phyloP scores from a whole-genome alignment of 2,888 invertebrate genomes.

The Lapara coniferarum region DNA sequence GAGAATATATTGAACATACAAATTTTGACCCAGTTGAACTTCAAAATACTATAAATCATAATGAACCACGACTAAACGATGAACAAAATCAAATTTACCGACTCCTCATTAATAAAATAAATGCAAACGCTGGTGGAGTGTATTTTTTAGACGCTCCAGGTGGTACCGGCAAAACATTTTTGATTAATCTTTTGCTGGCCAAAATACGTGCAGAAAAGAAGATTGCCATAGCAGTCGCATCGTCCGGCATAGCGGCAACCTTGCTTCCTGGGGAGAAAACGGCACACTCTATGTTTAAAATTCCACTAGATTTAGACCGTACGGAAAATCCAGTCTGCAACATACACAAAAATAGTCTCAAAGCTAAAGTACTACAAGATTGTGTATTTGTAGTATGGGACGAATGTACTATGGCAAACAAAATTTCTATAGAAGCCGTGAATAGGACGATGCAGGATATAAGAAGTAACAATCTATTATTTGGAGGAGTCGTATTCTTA shows the following conservation, averaged over 20 bases:
- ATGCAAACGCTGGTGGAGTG: slow-evolving; percentile 31
- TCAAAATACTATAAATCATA: too few species aligned
- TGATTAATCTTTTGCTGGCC: slow-evolving; percentile 22
- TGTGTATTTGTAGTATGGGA: too few species aligned
- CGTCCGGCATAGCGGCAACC: slow-evolving; percentile 28
- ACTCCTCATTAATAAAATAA: too few species aligned
- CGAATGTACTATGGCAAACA: too few species aligned
- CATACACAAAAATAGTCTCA: slow-evolving; percentile 17
- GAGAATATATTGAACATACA: too few species aligned
- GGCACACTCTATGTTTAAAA: slow-evolving; percentile 26
- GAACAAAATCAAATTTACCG: too few species aligned
- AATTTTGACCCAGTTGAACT: too few species aligned
- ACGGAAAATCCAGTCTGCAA: slow-evolving; percentile 18
- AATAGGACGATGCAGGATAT: too few species aligned
- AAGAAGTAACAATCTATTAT: too few species aligned
- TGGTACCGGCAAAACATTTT: slow-evolving; percentile 31
- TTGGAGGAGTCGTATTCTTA: too few species aligned
- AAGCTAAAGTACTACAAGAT: neutral
- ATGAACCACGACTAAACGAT: too few species aligned
- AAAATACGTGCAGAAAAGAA: slow-evolving; percentile 12
- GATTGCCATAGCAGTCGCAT: slow-evolving; percentile 24
- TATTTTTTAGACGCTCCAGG: slow-evolving; percentile 33
- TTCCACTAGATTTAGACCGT: slow-evolving; percentile 18
- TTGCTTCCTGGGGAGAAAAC: slow-evolving; percentile 24
- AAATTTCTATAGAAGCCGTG: too few species aligned